Percentiles rank a stretch among this genome's conserved stretches.
These are phyloP conservation scores for Corythornis cristatus DNA, from an alignment of 2,113 vertebrate species.

Conservation along the genomic window DNA sequence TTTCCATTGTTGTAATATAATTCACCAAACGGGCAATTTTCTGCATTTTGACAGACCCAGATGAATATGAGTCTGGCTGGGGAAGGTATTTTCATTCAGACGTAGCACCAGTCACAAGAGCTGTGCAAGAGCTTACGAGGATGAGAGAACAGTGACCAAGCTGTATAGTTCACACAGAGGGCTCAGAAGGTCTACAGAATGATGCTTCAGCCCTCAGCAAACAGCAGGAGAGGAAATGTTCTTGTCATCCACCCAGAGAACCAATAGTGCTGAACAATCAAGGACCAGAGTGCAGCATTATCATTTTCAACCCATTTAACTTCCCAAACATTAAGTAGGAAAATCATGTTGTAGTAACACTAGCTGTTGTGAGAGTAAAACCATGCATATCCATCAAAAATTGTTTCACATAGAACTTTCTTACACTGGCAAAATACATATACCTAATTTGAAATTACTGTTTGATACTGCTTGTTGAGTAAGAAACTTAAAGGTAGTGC, in stretches of 20 bases:
- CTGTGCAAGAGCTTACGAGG: background rate
- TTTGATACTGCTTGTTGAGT: constrained; percentile 22
- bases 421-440: background rate
- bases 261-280: background rate
- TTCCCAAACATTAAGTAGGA: background rate
- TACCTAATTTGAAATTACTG: constrained; percentile 25
- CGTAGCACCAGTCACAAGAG: background rate
- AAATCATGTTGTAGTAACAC: rapidly evolving
- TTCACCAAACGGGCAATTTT: background rate
- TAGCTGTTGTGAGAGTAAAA: background rate
- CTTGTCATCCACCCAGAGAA: background rate
- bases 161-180: background rate
- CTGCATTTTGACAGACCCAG: background rate
- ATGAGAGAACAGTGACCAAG: background rate
- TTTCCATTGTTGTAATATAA: background rate
- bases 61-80: background rate
- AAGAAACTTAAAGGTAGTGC: constrained; percentile 41
- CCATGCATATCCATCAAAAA: background rate
- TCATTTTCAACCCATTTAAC: background rate
- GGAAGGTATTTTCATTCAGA: background rate
- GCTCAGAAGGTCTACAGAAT: background rate
- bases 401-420: background rate
- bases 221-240: background rate
- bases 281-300: background rate
- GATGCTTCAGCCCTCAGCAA: background rate